These are phyloP conservation scores for Pycnonotus jocosus DNA, from an alignment of 2,113 vertebrate species.

Conservation along the genomic window DNA sequence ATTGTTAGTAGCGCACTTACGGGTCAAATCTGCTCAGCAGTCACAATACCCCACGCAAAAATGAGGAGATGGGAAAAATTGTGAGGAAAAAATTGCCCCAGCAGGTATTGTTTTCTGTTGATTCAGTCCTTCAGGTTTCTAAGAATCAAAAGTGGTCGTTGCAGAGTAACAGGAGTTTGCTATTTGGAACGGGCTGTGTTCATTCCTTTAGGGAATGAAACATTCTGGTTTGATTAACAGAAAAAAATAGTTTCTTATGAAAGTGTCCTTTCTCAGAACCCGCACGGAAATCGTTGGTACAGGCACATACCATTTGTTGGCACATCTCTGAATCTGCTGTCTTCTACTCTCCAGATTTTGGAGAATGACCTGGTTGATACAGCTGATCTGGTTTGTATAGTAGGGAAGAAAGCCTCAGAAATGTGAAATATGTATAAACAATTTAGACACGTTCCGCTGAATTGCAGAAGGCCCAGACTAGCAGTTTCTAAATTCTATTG, in stretches of 20 bases:
- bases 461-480: neutral
- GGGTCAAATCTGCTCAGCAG: neutral
- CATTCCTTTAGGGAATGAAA: neutral
- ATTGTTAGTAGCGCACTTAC: neutral
- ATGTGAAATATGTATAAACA: constrained; percentile 35
- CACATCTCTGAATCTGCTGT: neutral
- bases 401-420: constrained; percentile 34
- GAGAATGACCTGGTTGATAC: neutral
- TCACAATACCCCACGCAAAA: neutral
- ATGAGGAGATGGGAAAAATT: fast-evolving
- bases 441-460: neutral
- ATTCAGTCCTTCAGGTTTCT: neutral
- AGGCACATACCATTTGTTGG: neutral
- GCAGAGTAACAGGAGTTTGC: neutral
- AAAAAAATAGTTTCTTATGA: neutral
- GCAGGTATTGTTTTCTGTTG: neutral
- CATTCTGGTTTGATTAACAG: constrained; percentile 36
- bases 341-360: neutral
- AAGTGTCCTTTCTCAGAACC: constrained; percentile 15
- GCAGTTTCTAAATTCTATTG: neutral
- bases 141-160: neutral
- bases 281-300: neutral
- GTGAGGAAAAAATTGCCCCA: neutral
- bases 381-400: neutral
- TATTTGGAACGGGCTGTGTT: fast-evolving